Evolutionary conservation across 1,140 invertebrate genomes (phyloP).

Genomic region (Maconellicoccus hirsutus): DNA sequence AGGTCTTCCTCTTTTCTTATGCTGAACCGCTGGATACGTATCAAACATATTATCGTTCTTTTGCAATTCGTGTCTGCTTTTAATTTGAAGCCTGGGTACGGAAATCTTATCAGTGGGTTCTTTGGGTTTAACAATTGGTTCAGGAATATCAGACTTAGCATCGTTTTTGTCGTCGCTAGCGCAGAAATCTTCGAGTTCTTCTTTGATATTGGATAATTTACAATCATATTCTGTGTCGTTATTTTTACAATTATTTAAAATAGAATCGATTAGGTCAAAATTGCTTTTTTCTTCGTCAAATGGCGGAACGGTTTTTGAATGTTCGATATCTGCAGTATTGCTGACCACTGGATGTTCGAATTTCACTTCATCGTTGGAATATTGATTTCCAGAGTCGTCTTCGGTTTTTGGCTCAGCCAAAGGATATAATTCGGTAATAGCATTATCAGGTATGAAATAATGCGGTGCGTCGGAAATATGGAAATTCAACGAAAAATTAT

Average conservation of each 20-base stretch:
- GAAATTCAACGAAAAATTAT: not conserved
- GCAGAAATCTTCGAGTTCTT: not conserved
- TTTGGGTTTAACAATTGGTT: not conserved
- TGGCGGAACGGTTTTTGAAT: no score
- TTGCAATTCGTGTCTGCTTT: not conserved
- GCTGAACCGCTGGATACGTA: not conserved
- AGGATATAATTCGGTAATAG: not conserved
- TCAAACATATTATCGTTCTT: not conserved
- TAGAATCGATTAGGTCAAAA: slow-evolving; percentile 11
- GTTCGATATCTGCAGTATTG: no score
- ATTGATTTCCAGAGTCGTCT: no score
- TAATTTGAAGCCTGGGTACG: not conserved
- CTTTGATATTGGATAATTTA: slow-evolving; percentile 15
- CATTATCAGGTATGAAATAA: not conserved
- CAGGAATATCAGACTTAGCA: not conserved
- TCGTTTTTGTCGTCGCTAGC: not conserved
- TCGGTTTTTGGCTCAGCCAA: not conserved
- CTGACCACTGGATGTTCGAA: no score
- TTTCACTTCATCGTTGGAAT: no score
- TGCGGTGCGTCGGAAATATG: not conserved
- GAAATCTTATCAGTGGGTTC: not conserved
- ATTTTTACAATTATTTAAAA: not conserved
- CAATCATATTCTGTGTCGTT: not conserved
- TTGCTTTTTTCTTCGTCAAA: not conserved
- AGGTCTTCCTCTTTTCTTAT: slow-evolving; percentile 6